Evolutionary conservation across 2,113 vertebrate genomes (phyloP).

Genomic region (Lepus timidus): DNA sequence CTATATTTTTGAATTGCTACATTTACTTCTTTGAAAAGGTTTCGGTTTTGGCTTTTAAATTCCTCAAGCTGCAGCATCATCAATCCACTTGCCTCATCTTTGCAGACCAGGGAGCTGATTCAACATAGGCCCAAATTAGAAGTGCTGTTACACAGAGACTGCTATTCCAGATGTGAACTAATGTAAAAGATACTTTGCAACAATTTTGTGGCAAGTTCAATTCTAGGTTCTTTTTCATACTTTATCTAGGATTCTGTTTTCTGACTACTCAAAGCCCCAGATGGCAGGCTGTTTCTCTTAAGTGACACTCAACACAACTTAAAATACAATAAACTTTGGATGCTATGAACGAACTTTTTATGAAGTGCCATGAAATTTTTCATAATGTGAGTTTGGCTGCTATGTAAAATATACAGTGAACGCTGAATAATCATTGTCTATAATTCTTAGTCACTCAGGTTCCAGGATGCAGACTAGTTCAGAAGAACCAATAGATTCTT

Average conservation of each 20-base stretch:
- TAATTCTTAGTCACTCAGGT: background rate
- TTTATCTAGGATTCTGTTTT: background rate
- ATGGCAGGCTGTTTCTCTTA: background rate
- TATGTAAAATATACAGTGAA: slow-evolving; percentile 23
- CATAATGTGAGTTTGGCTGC: background rate
- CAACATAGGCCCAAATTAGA: background rate
- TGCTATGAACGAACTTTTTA: slow-evolving; percentile 5
- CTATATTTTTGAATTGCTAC: background rate
- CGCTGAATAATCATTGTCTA: background rate
- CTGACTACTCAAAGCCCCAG: background rate
- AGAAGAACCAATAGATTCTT: background rate
- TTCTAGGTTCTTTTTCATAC: background rate
- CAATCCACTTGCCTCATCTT: background rate
- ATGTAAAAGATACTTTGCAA: slow-evolving; percentile 4
- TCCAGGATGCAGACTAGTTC: background rate
- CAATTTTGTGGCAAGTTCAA: background rate
- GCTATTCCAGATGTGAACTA: background rate
- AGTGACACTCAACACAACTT: background rate
- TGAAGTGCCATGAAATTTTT: slow-evolving; percentile 3
- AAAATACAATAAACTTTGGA: background rate
- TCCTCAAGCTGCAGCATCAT: background rate
- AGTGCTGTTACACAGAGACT: background rate
- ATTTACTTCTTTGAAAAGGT: background rate
- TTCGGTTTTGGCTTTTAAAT: background rate
- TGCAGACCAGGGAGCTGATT: background rate